Evolutionary conservation across 2,797 vertebrate species (phyloP).

Genomic region (Leptodactylus fallax): DNA sequence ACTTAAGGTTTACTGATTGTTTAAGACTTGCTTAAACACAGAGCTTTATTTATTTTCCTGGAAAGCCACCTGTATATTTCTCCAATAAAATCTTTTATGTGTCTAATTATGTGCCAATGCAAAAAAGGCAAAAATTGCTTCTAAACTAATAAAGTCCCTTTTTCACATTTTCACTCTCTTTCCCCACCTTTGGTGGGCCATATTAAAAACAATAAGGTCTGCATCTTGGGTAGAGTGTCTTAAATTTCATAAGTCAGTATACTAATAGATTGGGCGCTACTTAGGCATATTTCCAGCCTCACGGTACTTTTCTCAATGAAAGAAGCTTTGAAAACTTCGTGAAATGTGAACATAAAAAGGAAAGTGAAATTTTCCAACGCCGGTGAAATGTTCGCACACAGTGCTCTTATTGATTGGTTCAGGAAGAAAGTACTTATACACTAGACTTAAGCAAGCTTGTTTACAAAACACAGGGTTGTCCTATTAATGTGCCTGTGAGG

Average conservation of each 20-base stretch:
- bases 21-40: conserved; percentile 75
- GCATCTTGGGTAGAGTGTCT: conserved; percentile 74
- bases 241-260: conserved; percentile 74
- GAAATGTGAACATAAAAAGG: conserved; percentile 81
- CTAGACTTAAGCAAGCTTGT: conserved; percentile 74
- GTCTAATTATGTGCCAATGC: conserved; percentile 81
- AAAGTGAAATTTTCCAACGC: conserved; percentile 79
- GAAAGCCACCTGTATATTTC: conserved; percentile 78
- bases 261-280: conserved; percentile 78
- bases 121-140: conserved; percentile 78
- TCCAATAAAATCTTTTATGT: conserved; percentile 80
- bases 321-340: conserved; percentile 80
- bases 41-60: conserved; percentile 78
- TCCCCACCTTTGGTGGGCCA: conserved; percentile 74
- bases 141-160: conserved; percentile 68
- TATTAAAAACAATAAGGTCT: conserved; percentile 78
- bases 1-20: conserved; percentile 71
- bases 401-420: conserved; percentile 80
- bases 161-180: conserved; percentile 75
- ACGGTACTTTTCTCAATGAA: conserved; percentile 79
- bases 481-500: conserved; percentile 67
- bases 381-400: conserved; percentile 81
- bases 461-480: conserved; percentile 76
- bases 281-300: conserved; percentile 79
- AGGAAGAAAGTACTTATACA: conserved; percentile 80